A percentile compares a stretch with the other conserved stretches of the same genome.
Conservation (phyloP, 2,113 vertebrate genomes). For the Eubucco bourcierii region DNA sequence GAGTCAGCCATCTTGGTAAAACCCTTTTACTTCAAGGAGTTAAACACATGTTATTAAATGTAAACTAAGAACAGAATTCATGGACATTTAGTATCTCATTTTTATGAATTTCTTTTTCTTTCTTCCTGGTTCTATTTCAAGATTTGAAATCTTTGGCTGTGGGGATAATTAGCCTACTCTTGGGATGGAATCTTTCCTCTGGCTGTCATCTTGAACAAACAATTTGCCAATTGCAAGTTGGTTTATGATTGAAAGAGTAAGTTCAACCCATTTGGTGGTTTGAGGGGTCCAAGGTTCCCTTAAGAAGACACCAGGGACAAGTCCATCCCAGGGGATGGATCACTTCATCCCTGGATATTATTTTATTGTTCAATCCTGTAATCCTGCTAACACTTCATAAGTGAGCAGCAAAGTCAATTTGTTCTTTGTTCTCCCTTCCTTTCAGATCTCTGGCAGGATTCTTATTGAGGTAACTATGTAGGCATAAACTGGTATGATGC, state of each 20-base stretch:
- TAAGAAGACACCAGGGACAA: too few species aligned
- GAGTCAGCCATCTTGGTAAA: constrained; percentile 24
- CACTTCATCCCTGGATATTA: too few species aligned
- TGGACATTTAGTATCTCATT: constrained; percentile 13
- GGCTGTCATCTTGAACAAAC: constrained; percentile 30
- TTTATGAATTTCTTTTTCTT: not conserved
- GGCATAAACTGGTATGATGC: too few species aligned
- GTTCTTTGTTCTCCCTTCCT: too few species aligned
- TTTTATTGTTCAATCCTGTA: too few species aligned
- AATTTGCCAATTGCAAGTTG: constrained; percentile 50
- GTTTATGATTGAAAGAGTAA: not conserved
- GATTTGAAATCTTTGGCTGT: constrained; percentile 44
- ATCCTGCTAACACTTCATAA: too few species aligned
- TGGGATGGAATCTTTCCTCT: constrained; percentile 1
- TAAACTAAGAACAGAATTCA: constrained; percentile 30
- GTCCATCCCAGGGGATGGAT: too few species aligned
- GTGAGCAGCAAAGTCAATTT: too few species aligned
- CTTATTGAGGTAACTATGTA: too few species aligned
- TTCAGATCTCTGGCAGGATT: too few species aligned
- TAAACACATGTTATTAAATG: constrained; percentile 56
- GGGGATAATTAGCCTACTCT: constrained; percentile 40
- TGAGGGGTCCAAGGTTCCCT: too few species aligned
- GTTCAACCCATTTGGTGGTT: not conserved
- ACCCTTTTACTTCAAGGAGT: constrained; percentile 57
- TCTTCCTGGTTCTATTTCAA: constrained; percentile 14